Base-by-base conservation (phyloP, 64 coral and sea anemone genomes). In the Exaiptasia diaphana region DNA sequence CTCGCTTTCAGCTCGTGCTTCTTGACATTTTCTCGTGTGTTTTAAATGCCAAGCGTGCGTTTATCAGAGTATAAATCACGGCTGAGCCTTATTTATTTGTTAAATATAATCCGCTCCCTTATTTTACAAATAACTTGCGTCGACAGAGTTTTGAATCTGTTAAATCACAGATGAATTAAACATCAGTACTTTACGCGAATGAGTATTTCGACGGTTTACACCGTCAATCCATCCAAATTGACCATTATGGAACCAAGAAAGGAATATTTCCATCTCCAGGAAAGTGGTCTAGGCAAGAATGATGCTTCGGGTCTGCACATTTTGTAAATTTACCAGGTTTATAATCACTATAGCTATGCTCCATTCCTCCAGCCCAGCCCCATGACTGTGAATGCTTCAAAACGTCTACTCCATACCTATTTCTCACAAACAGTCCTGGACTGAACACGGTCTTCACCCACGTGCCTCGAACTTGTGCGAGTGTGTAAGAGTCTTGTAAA, bases 371-470 rank as follows among this genome's bases (percentile, higher is more conserved):
- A 18, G 33, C 5, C 10, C 31, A n/a, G n/a, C 43, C 18, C 83
- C 83, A 87, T 21, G 57, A 64, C 15, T 87, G 72, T 3, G 83
- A 54, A 68, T 87, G 83, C 31, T 68, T 87, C n/a, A 87, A 22
- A 24, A 77, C 25, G 28, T 75, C 73, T 48, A 9, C 41, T 46
- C 83, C 83, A 76, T 86, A 86, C 17, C 83, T 50, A 75, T 76
- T 76, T 4, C 83, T 58, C 4, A 41, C 53, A 37, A 46, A 86
- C 22, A 73, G 31, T n/a, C 53, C 83, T 8, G 83, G 71, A 76
- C 83, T 86, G 21, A 48, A 86, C 21, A 65, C 20, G 1, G 55
- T 74, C 24, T 86, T 40, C 15, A 75, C 29, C 83, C 83, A 86
- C 4, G 43, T 28, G 39, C 83, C 83, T 14, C 39, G 24, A 13